A percentile compares a stretch with the other conserved stretches of the same genome.
These are phyloP conservation scores for Drosophila cardini DNA, from an alignment of 1,140 invertebrate genomes.

Conservation along the genomic window DNA sequence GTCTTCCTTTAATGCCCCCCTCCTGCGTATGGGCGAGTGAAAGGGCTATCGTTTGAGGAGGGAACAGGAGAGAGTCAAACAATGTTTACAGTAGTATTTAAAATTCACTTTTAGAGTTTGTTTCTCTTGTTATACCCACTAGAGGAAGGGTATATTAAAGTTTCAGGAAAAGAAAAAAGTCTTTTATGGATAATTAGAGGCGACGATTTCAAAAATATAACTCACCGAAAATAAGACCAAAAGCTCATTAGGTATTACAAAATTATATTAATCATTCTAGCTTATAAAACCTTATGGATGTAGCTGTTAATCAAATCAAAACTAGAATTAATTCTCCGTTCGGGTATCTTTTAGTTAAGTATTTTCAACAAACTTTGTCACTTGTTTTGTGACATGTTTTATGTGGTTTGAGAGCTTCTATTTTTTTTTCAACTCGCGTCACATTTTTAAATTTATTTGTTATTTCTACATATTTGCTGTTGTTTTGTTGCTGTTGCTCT, in stretches of 20 bases:
- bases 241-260: no score
- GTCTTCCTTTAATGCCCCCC: background rate
- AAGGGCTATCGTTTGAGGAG: background rate
- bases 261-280: no score
- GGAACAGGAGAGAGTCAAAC: background rate
- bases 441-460: constrained; percentile 38
- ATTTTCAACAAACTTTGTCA: no score
- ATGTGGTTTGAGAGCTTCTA: constrained; percentile 54
- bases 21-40: background rate
- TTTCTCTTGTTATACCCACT: constrained; percentile 41
- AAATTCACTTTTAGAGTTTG: constrained; percentile 37
- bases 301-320: no score
- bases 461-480: constrained; percentile 6
- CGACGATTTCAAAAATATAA: no score
- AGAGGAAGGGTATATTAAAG: no score
- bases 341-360: no score
- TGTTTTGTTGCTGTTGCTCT: constrained; percentile 23
- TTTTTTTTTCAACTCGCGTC: constrained; percentile 42
- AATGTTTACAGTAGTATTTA: constrained; percentile 45
- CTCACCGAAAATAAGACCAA: no score
- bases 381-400: constrained; percentile 72
- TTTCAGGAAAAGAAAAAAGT: no score
- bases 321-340: no score
- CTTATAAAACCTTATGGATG: no score
- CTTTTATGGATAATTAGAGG: no score